Percentiles rank a stretch among this genome's conserved stretches.
Conservation (phyloP, 2,113 vertebrate species). For the Paraplagusia blochii region DNA sequence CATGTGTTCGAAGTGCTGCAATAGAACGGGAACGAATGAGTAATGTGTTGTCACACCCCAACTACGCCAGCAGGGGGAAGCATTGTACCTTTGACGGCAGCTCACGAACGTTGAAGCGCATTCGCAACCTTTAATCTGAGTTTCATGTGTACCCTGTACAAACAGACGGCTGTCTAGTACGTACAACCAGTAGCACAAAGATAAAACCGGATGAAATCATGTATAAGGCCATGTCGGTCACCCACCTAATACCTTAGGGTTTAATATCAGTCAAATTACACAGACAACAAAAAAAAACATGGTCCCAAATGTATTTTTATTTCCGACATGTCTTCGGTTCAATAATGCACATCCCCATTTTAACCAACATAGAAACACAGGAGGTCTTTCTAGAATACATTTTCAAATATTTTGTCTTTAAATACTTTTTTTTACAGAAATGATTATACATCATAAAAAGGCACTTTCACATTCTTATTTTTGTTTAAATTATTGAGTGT, state of each 20-base stretch:
- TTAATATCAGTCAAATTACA: too few species aligned
- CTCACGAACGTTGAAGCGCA: not conserved
- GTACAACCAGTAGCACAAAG: conserved; percentile 8
- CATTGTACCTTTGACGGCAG: conserved; percentile 17
- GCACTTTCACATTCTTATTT: conserved; percentile 44
- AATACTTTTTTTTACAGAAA: too few species aligned
- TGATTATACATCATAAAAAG: conserved; percentile 3
- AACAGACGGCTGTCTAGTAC: conserved; percentile 7
- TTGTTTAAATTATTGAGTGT: not conserved
- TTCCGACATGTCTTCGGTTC: conserved; percentile 3
- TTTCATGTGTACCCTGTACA: conserved; percentile 24
- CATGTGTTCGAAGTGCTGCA: too few species aligned
- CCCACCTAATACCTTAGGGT: too few species aligned
- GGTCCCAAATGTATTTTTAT: not conserved
- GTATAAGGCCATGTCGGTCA: not conserved
- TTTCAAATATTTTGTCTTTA: too few species aligned
- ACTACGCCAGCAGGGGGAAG: conserved; percentile 45
- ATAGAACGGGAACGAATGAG: too few species aligned
- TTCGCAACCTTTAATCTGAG: conserved; percentile 12
- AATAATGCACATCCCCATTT: conserved; percentile 25
- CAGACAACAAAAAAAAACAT: too few species aligned
- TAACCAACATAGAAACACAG: conserved; percentile 12
- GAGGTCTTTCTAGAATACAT: conserved; percentile 1
- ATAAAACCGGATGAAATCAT: not conserved
- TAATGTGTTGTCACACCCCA: too few species aligned